Conservation (phyloP, 2,888 invertebrate genomes). For the Hecatera dysodea region DNA sequence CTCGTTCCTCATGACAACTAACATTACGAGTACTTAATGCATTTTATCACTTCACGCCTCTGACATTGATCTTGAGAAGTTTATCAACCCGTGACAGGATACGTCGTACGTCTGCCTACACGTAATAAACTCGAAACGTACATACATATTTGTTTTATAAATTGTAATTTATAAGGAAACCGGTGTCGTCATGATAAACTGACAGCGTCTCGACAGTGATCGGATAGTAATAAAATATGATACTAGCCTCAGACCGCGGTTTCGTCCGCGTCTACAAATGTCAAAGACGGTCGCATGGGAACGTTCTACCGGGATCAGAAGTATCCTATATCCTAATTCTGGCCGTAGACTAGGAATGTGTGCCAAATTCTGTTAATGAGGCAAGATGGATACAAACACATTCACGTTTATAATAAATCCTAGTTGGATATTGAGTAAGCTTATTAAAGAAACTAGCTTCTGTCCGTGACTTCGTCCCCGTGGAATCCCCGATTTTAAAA, state of each 20-base stretch:
- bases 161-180: conserved; percentile 20
- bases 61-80: conserved; percentile 46
- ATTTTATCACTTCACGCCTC: conserved; percentile 27
- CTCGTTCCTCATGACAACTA: background rate
- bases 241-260: background rate
- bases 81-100: conserved; percentile 43
- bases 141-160: conserved; percentile 15
- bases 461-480: too few relatives aligned
- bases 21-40: conserved; percentile 9
- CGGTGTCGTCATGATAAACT: conserved; percentile 14
- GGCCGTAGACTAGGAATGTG: background rate
- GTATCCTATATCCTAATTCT: background rate
- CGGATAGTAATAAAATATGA: background rate
- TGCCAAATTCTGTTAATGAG: background rate
- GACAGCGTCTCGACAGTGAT: background rate
- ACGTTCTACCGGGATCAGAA: background rate
- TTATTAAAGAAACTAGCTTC: too few relatives aligned
- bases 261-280: background rate
- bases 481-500: too few relatives aligned
- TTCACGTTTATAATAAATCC: too few relatives aligned
- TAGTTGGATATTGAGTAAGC: too few relatives aligned
- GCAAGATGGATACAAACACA: too few relatives aligned
- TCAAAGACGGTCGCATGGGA: background rate
- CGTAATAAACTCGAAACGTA: conserved; percentile 29
- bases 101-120: conserved; percentile 12